These are phyloP conservation scores for Rhyacophila evoluta DNA, from an alignment of 2,888 invertebrate species.

Conservation along the genomic window DNA sequence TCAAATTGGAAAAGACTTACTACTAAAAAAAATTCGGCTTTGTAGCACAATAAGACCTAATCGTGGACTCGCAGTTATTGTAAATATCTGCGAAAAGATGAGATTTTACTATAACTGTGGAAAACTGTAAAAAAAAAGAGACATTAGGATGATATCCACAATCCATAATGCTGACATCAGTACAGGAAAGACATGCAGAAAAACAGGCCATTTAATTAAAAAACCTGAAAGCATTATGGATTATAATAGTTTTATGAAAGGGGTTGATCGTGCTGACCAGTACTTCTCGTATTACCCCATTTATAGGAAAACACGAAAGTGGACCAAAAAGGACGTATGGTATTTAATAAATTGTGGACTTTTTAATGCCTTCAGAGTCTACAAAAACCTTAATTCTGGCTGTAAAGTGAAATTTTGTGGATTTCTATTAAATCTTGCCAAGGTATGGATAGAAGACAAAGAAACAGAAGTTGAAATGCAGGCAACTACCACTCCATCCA, in stretches of 20 bases:
- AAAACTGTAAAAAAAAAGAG: slow-evolving; percentile 12
- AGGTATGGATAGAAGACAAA: no score
- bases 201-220: neutral
- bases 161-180: slow-evolving; percentile 1
- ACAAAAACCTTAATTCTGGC: neutral
- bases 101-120: neutral
- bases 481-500: no score
- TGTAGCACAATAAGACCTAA: no score
- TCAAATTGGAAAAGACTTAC: no score
- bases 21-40: no score
- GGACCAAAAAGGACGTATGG: neutral
- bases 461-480: no score
- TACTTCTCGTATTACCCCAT: neutral
- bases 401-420: neutral
- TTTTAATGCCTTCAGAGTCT: no score
- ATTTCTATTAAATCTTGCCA: no score
- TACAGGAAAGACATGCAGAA: slow-evolving; percentile 31
- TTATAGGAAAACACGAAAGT: neutral
- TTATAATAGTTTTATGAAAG: slow-evolving; percentile 28
- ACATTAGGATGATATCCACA: slow-evolving; percentile 28
- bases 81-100: neutral
- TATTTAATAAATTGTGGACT: no score
- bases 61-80: neutral
- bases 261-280: neutral
- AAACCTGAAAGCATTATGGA: slow-evolving; percentile 25